Evolutionary conservation across 2,888 invertebrate species (phyloP), one percentile per base, ranked within the genome.

Genomic region (Drosophila monieri): DNA sequence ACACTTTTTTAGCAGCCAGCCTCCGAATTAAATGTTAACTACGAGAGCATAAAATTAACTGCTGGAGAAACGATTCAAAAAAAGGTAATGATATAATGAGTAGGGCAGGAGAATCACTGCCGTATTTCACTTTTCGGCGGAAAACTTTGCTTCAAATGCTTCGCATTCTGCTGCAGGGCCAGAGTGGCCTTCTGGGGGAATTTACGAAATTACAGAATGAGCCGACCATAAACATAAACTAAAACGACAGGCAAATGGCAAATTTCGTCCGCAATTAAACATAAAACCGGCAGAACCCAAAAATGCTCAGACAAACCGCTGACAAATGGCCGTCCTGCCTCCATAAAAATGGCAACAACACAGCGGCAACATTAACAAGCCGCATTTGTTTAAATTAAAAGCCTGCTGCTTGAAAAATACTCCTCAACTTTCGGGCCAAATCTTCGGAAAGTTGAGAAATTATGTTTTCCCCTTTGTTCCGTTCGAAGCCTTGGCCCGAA

Each of bases 231-330:
- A 74, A 60, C 72, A 78, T 66, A 62, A 59, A 65, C 73, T 57
- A 49, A 53, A 76, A 76, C 39, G 66, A 58, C 57, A 55, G 47
- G 39, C 61, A 76, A 80, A 77, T 77, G 64, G 59, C 65, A 71
- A 76, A 74, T 61, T 73, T 61, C 55, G 61, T 51, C 69, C 67
- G 76, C 81, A 76, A 80, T 84, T 76, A 80, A 80, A 79, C 67
- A 74, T 55, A 52, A 71, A 72, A 60, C 55, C 68, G 39, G 39
- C 32, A 55, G 35, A 49, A 18, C 48, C 64, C 30, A 65, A 54
- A 56, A 68, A 58, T 56, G 41, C 65, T 44, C 68, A 65, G 68
- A 59, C 66, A 66, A 65, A 66, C 68, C 66, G 46, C 68, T 59
- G 59, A 66, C 52, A 57, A 65, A 65, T 57, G 54, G 23, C 25